Evolutionary conservation across 2,797 vertebrate species (phyloP), one percentile per base, ranked within the genome.

Genomic region (Falco biarmicus): DNA sequence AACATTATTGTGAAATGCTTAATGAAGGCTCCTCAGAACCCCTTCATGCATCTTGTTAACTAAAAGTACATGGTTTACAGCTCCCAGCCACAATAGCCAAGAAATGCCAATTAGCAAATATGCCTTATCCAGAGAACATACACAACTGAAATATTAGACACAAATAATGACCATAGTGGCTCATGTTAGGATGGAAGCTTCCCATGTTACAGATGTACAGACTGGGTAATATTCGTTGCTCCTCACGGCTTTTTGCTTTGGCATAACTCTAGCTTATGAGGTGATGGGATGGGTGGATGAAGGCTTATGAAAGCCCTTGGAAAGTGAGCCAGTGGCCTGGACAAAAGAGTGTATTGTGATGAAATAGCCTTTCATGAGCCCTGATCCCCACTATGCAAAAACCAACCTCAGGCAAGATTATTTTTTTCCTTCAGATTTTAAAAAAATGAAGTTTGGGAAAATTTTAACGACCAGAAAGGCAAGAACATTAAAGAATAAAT

Each of bases 1-100:
- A 47, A 71, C 47, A 15, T 93, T 65, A 75, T 43, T 80, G 73
- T 24, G 60, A 96, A 97, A 96, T 78, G 41, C 54, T 70, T 83
- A 69, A 92, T 51, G 65, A 90, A 89, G 31, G 37, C 28, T 91
- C 53, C n/a, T 79, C 32, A 87, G 39, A 75, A 61, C 21, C 32
- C 56, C 87, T 96, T 95, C 59, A 87, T 79, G 71, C 47, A 80
- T 69, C 71, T 90, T 48, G 32, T 51, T 85, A 64, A 81, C 50
- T 60, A 77, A 69, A 92, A 66, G 48, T 50, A 60, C 32, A 32
- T 32, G 65, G 32, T 95, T 96, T 79, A 70, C 31, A 93, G 66
- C 39, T 95, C 37, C 43, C 68, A 74, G 41, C 43, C 59, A 76
- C 69, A 87, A 65, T 4, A 75, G 25, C 64, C 28, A 87, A 86